Evolutionary conservation across 2,888 invertebrate species (phyloP).

Genomic region (Cerastis rubricosa): DNA sequence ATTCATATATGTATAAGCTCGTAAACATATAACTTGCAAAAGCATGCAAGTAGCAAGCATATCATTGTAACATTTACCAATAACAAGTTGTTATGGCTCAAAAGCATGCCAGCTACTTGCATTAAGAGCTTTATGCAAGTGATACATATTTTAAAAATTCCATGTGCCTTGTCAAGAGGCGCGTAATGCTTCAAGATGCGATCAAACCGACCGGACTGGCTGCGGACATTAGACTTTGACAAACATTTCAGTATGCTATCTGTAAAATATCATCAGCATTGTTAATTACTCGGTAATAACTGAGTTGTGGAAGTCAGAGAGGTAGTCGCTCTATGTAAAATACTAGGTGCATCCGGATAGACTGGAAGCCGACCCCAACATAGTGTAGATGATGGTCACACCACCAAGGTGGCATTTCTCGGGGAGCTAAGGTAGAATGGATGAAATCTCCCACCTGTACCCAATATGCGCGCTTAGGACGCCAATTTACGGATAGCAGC

Average conservation of each 20-base stretch:
- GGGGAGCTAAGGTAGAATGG: neutral
- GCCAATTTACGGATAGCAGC: neutral
- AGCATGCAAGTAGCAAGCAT: neutral
- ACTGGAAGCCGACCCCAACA: neutral
- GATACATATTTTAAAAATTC: neutral
- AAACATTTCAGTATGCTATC: neutral
- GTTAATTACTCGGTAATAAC: neutral
- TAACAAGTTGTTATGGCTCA: neutral
- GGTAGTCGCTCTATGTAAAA: neutral
- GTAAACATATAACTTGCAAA: neutral
- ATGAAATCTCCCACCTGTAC: neutral
- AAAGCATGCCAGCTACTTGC: neutral
- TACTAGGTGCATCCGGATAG: neutral
- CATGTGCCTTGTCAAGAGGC: neutral
- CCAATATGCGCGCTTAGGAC: neutral
- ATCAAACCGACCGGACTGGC: neutral
- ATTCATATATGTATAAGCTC: neutral
- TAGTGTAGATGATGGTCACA: neutral
- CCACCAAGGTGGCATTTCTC: neutral
- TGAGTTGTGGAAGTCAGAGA: neutral
- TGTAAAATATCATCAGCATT: neutral
- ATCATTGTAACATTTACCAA: neutral
- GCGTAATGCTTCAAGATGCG: neutral
- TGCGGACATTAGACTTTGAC: neutral
- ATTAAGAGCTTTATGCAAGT: neutral